Evolutionary conservation across 2,797 vertebrate species (phyloP).

Genomic region (Enteromius radiatus): DNA sequence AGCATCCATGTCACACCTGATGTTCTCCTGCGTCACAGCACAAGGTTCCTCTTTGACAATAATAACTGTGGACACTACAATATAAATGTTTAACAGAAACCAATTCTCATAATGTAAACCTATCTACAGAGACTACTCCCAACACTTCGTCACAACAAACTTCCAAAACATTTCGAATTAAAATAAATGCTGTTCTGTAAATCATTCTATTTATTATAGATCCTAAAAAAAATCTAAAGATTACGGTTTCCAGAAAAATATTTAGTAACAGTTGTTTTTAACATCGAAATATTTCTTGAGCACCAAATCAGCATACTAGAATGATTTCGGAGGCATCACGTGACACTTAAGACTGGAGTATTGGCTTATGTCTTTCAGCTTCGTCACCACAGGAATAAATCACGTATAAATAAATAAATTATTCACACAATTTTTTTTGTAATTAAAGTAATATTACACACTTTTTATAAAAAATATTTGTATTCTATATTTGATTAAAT

Average conservation of each 20-base stretch:
- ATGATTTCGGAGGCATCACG: neutral
- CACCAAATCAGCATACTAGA: neutral
- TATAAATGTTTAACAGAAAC: conserved; percentile 7
- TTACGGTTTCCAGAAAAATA: neutral
- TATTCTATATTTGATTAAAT: neutral
- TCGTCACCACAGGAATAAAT: neutral
- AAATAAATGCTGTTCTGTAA: neutral
- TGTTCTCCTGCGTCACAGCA: neutral
- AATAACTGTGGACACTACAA: neutral
- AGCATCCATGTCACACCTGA: neutral
- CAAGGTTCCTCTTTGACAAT: conserved; percentile 34
- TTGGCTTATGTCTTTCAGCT: neutral
- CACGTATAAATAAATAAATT: neutral
- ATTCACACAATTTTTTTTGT: neutral
- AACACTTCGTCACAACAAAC: neutral
- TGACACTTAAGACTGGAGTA: neutral
- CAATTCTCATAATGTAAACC: neutral
- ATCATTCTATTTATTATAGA: neutral
- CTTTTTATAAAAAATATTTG: neutral
- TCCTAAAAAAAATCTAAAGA: neutral
- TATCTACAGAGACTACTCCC: neutral
- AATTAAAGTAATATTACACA: neutral
- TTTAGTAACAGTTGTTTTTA: neutral
- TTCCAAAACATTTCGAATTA: neutral
- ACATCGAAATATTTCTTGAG: neutral